These are phyloP conservation scores for Hormaphis cornu DNA, from an alignment of 1,140 invertebrate genomes.

Conservation along the genomic window DNA sequence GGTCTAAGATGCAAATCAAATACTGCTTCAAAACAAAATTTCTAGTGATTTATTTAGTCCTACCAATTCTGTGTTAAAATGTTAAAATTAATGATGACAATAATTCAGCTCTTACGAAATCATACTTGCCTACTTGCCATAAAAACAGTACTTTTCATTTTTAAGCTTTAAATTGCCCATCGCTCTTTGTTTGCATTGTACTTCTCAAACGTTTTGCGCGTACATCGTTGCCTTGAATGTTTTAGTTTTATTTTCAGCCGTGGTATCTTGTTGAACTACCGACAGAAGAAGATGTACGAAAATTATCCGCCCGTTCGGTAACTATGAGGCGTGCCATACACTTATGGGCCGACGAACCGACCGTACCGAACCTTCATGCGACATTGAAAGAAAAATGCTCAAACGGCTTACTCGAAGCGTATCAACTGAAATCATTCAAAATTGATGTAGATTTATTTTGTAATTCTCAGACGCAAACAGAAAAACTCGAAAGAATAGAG, in stretches of 20 bases:
- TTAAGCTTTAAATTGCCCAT: too few species aligned
- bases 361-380: conserved; percentile 51
- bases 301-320: conserved; percentile 65
- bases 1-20: too few species aligned
- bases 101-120: too few species aligned
- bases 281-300: conserved; percentile 49
- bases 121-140: too few species aligned
- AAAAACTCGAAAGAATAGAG: conserved; percentile 80
- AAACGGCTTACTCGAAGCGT: conserved; percentile 15
- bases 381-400: conserved; percentile 46
- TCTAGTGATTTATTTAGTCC: too few species aligned
- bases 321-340: conserved; percentile 67
- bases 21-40: too few species aligned
- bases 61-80: too few species aligned
- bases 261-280: conserved; percentile 68
- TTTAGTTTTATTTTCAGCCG: conserved; percentile 47
- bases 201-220: too few species aligned
- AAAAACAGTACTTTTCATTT: too few species aligned
- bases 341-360: conserved; percentile 59
- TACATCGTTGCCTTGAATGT: too few species aligned
- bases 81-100: too few species aligned
- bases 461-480: conserved; percentile 63
- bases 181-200: too few species aligned
- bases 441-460: conserved; percentile 82
- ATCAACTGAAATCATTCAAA: conserved; percentile 54